Conservation (phyloP, 2,888 invertebrate genomes). For the Parasteatoda lunata region DNA sequence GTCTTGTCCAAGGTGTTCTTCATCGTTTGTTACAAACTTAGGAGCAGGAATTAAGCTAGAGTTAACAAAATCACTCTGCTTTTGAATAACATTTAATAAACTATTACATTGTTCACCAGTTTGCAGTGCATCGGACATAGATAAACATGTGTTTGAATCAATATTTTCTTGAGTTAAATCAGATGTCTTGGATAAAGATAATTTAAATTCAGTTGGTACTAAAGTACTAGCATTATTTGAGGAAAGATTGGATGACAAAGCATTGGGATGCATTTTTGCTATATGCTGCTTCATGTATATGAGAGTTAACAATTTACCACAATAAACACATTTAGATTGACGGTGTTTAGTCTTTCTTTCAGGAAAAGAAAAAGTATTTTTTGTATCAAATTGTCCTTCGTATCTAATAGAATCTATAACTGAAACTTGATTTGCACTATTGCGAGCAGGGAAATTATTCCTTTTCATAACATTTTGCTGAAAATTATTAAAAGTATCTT, state of each 20-base stretch:
- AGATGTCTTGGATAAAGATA: background rate
- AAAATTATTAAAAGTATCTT: too few relatives aligned
- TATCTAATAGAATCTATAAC: background rate
- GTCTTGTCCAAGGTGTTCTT: too few relatives aligned
- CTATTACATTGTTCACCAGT: background rate
- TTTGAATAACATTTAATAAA: background rate
- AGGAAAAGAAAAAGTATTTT: background rate
- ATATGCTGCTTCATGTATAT: constrained; percentile 37
- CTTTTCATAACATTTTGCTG: too few relatives aligned
- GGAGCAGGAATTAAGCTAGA: too few relatives aligned
- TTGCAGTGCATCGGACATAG: constrained; percentile 39
- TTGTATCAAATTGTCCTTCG: background rate
- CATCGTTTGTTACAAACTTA: too few relatives aligned
- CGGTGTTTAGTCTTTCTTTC: background rate
- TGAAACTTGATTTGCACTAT: background rate
- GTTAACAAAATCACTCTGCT: background rate
- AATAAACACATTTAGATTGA: constrained; percentile 13
- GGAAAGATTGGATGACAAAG: background rate
- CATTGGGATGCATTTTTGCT: constrained; percentile 7
- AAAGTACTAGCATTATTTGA: constrained; percentile 2
- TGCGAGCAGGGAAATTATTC: too few relatives aligned
- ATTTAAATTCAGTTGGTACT: background rate
- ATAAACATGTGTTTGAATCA: constrained; percentile 40
- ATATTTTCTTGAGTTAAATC: constrained; percentile 28
- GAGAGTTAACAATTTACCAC: constrained; percentile 26